phyloP scores from a whole-genome alignment of 2,797 vertebrate species.

The Crax fasciolata region DNA sequence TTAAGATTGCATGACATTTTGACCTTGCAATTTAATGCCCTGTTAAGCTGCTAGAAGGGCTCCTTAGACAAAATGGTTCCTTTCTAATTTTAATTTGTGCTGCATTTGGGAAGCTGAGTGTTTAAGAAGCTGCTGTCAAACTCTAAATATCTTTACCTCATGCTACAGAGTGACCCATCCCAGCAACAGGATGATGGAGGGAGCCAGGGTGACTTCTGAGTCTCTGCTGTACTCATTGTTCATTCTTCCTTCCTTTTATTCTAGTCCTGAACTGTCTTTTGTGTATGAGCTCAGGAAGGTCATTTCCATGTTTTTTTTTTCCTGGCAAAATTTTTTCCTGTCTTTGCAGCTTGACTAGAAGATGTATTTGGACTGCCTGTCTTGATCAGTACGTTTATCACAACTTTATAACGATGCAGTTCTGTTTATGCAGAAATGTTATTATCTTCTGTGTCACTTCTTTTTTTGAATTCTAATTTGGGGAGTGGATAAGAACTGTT shows the following conservation, averaged over 20 bases:
- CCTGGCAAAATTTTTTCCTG: background rate
- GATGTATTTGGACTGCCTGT: background rate
- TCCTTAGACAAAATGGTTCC: background rate
- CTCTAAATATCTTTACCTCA: background rate
- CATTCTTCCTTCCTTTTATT: background rate
- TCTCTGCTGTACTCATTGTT: background rate
- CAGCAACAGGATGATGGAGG: background rate
- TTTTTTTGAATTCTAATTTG: background rate
- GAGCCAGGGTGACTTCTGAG: background rate
- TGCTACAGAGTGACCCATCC: background rate
- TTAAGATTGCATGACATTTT: background rate
- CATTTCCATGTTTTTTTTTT: background rate
- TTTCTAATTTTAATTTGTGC: slow-evolving; percentile 19
- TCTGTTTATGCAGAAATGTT: background rate
- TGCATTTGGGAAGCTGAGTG: background rate
- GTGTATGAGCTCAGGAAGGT: background rate
- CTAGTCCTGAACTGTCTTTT: background rate
- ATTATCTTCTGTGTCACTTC: accelerated
- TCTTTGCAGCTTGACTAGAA: background rate
- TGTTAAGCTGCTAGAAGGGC: background rate
- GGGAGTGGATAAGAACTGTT: background rate
- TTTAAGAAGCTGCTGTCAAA: background rate
- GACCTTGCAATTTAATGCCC: background rate
- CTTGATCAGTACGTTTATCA: background rate
- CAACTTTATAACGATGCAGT: background rate